Evolutionary conservation across 2,797 vertebrate species (phyloP), one percentile per base, ranked within the genome.

Genomic region (Nasua narica): DNA sequence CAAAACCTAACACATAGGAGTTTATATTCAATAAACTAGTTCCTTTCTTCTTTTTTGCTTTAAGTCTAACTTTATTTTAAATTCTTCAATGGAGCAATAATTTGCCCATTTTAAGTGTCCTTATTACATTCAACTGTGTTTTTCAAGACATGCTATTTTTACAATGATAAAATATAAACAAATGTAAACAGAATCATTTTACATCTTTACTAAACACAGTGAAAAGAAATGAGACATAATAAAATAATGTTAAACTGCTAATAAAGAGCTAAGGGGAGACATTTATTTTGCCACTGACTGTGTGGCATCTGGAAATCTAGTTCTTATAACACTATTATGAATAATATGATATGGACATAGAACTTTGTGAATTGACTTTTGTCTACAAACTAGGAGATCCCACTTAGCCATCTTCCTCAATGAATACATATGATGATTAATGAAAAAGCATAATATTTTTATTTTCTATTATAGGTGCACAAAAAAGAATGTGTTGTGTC

Each of bases 31-130:
- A 32, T 69, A 78, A 83, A 25, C 19, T 74, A 86, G 19, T 50
- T 88, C 8, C 52, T 88, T 58, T 88, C 10, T 69, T 91, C 9
- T 54, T 88, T 27, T 19, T 3, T 74, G 7, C 52, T 76, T 88
- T 83, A 43, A 84, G 69, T 74, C n/a, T 83, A 82, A 91, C 7
- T 81, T 18, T 56, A 88, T 62, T 93, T 93, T 86, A 94, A 87
- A 83, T 14, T 62, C 67, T 54, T 70, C 29, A 13, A 52, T 10
- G 81, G 4, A 65, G 16, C 14, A 62, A 35, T 92, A 46, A 86
- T 29, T 87, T 92, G 35, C 58, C 16, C 77, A 90, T 4, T 12
- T 11, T 83, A 50, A 85, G 50, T 70, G 43, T 67, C 29, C 40
- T 74, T 78, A 58, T n/a, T 50, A 13, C 11, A 70, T 77, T 81